These are phyloP conservation scores for Fregetta grallaria DNA, from an alignment of 2,113 vertebrate genomes.

Conservation along the genomic window DNA sequence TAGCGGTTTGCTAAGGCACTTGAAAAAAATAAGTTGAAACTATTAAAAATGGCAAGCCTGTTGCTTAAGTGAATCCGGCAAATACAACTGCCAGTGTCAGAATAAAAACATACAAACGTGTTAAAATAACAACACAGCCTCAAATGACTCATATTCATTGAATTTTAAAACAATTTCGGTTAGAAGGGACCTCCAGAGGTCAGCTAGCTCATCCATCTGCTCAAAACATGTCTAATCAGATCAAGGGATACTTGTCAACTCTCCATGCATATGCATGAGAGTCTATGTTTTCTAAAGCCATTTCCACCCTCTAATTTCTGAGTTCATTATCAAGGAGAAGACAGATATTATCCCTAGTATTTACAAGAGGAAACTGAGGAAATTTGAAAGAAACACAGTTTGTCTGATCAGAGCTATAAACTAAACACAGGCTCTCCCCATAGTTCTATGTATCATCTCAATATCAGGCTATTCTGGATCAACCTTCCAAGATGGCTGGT, in stretches of 20 bases:
- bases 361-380: background rate
- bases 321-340: background rate
- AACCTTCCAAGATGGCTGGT: background rate
- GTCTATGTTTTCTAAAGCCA: background rate
- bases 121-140: background rate
- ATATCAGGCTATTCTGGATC: background rate
- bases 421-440: background rate
- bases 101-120: background rate
- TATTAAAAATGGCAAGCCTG: background rate
- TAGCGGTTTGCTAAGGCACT: background rate
- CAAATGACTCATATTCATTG: background rate
- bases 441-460: background rate
- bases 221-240: slow-evolving; percentile 8
- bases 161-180: background rate
- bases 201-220: background rate
- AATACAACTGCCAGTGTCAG: background rate
- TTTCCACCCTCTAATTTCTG: background rate
- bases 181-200: background rate
- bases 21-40: background rate
- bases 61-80: background rate
- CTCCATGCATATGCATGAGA: background rate
- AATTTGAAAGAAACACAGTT: background rate
- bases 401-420: background rate
- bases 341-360: background rate
- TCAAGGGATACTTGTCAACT: background rate